phyloP scores from a whole-genome alignment of 2,797 vertebrate species.

The Adelosebastes latens region DNA sequence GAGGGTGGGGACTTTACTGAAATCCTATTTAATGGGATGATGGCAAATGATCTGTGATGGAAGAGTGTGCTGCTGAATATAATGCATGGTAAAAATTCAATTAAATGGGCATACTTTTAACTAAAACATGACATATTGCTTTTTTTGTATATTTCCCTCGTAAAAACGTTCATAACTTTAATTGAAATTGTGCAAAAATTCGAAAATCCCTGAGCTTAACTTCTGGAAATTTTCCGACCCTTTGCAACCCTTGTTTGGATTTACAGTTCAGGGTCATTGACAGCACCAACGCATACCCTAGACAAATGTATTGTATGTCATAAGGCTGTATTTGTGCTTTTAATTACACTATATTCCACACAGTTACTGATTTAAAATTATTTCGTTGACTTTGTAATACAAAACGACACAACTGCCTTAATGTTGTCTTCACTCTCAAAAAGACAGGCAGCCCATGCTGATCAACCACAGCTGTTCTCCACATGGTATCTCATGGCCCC shows the following conservation, averaged over 20 bases:
- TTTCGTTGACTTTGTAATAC: not conserved
- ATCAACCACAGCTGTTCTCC: not conserved
- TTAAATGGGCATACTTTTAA: no score
- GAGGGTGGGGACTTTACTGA: no score
- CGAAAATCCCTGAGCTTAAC: no score
- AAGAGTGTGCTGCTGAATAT: no score
- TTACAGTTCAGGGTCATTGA: no score
- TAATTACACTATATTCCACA: not conserved
- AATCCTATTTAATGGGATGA: no score
- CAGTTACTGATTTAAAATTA: not conserved
- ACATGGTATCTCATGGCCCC: not conserved
- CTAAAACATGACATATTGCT: not conserved
- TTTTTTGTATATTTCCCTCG: no score
- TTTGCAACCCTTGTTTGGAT: no score
- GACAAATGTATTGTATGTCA: not conserved
- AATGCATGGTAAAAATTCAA: no score
- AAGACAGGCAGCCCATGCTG: not conserved
- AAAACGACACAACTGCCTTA: not conserved
- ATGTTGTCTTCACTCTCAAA: not conserved
- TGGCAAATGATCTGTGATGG: no score
- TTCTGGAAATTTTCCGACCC: no score
- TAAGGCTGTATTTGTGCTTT: not conserved
- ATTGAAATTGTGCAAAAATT: not conserved
- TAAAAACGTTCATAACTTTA: not conserved
- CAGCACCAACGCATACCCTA: not conserved